Percentiles rank a stretch among this genome's conserved stretches.
These are phyloP conservation scores for Dicycla oo DNA, from an alignment of 2,888 invertebrate genomes.

Conservation along the genomic window DNA sequence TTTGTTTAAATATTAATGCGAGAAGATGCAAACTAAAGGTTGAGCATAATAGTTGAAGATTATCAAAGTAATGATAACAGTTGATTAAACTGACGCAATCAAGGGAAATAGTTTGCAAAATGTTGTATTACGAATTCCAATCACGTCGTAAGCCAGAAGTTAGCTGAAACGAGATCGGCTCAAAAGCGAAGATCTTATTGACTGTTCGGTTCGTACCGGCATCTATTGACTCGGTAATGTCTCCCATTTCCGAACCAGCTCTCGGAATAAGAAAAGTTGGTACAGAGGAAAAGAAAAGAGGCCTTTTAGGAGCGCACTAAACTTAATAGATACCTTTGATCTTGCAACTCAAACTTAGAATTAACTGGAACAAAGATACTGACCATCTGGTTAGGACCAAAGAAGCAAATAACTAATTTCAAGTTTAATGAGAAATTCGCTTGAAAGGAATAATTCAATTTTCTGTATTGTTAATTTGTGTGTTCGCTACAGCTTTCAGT, in stretches of 20 bases:
- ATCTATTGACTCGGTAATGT: slow-evolving; percentile 89
- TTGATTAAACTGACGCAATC: slow-evolving; percentile 77
- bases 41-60: slow-evolving; percentile 48
- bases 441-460: slow-evolving; percentile 84
- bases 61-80: slow-evolving; percentile 70
- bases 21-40: slow-evolving; percentile 19
- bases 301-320: slow-evolving; percentile 82
- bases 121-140: slow-evolving; percentile 75
- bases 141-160: slow-evolving; percentile 79
- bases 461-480: slow-evolving; percentile 75
- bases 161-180: slow-evolving; percentile 81
- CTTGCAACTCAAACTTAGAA: slow-evolving; percentile 84
- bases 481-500: slow-evolving; percentile 59
- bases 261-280: slow-evolving; percentile 88
- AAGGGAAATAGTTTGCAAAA: slow-evolving; percentile 66
- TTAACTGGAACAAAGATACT: slow-evolving; percentile 84
- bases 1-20: slow-evolving; percentile 40
- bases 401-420: slow-evolving; percentile 80
- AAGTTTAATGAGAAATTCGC: slow-evolving; percentile 86
- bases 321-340: slow-evolving; percentile 86
- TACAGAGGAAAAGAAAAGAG: slow-evolving; percentile 84
- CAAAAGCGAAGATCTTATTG: slow-evolving; percentile 84
- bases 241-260: slow-evolving; percentile 88
- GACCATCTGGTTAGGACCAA: slow-evolving; percentile 82
- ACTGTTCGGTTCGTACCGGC: slow-evolving; percentile 82